These are phyloP conservation scores for Cherax quadricarinatus DNA, from an alignment of 1,140 invertebrate genomes.

Conservation along the genomic window DNA sequence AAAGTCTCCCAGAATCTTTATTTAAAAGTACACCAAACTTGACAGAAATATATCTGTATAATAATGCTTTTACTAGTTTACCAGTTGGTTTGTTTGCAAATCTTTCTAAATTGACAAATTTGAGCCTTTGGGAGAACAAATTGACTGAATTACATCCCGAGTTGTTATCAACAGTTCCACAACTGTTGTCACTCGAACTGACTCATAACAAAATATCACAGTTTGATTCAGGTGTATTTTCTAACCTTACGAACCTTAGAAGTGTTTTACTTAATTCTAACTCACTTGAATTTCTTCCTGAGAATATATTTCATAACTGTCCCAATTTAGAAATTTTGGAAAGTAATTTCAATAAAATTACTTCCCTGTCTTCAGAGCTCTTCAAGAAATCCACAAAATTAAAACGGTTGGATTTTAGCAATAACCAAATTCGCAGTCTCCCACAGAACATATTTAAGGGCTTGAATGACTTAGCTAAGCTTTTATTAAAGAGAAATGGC, in stretches of 20 bases:
- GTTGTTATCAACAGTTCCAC: conserved; percentile 41
- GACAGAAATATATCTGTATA: conserved; percentile 81
- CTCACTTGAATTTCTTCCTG: conserved; percentile 79
- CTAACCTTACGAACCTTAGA: conserved; percentile 17
- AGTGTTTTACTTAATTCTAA: conserved; percentile 76
- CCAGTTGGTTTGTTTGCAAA: conserved; percentile 81
- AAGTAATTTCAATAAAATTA: conserved; percentile 41
- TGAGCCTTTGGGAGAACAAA: conserved; percentile 56
- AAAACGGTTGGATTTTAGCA: conserved; percentile 14
- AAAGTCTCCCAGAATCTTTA: conserved; percentile 79
- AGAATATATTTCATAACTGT: conserved; percentile 81
- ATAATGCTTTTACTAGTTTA: conserved; percentile 79
- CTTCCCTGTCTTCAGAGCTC: conserved; percentile 31
- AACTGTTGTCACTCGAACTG: conserved; percentile 76
- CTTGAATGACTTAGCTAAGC: conserved; percentile 47
- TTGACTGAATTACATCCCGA: conserved; percentile 41
- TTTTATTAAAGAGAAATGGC: conserved; percentile 79
- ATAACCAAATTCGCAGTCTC: conserved; percentile 77
- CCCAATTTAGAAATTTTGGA: conserved; percentile 76
- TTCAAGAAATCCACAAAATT: conserved; percentile 53
- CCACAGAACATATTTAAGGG: conserved; percentile 74
- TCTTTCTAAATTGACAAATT: conserved; percentile 78
- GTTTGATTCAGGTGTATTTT: conserved; percentile 20
- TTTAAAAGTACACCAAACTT: conserved; percentile 81
- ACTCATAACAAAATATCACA: conserved; percentile 26